Evolutionary conservation across 2,888 invertebrate genomes (phyloP), one percentile per base, ranked within the genome.

Genomic region (Acleris literana): DNA sequence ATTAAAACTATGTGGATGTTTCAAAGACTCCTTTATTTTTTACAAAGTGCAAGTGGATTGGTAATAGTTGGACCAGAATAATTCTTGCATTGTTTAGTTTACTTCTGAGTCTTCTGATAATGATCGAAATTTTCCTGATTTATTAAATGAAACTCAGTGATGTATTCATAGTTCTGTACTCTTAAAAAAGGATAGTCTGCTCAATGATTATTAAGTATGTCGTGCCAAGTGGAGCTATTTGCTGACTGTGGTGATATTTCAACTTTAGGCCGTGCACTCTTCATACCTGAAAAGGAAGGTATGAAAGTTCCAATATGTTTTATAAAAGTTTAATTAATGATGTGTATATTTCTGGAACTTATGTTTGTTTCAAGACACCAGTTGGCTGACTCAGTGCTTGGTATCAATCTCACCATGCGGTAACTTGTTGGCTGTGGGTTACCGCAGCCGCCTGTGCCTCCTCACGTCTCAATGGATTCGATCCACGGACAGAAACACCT

Each of bases 181-280:
- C n/a, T 46, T 46, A 46, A 16, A 46, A n/a, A 46, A 17, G 3
- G n/a, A 46, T 7, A n/a, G 16, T n/a, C 46, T n/a, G 17, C 20
- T 65, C 39, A 55, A 20, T 44, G 22, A 48, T 25, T 58, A 57
- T 52, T 49, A 46, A 43, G 61, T 61, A 93, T 93, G 93, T 85
- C 89, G 68, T 94, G 94, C 81, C 94, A 94, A 87, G 93, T 95
- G n/a, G 94, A 94, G 84, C 88, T 93, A 75, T 93, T 94, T 76
- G 94, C 94, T 44, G 93, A 93, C 74, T 94, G 94, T 78, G 93
- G 93, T 55, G 94, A 95, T 86, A 92, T 94, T 75, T 88, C 90
- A 53, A 93, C 92, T 77, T 84, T 94, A 63, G 94, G 93, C 69
- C 88, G 94, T 80, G 93, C 93, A 63, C 88, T 94, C 70, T 94